Evolutionary conservation across 1,140 invertebrate species (phyloP).

Genomic region (Drosophila seguyi): DNA sequence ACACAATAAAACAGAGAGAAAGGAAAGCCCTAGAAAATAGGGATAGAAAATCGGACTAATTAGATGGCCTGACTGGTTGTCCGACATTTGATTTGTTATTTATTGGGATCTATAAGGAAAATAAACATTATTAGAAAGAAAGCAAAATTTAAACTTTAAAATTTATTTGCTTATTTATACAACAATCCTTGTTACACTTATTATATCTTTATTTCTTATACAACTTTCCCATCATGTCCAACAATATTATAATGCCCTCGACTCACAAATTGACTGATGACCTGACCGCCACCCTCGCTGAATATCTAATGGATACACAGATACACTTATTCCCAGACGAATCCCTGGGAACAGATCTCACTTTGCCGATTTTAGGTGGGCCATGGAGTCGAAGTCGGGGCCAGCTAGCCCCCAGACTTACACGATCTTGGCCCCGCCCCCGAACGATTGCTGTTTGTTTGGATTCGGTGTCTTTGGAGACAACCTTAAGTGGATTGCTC

Average conservation of each 20-base stretch:
- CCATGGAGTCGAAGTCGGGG: conserved; percentile 12
- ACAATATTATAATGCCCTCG: conserved; percentile 37
- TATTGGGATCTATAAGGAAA: conserved; percentile 4
- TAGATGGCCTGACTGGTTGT: conserved; percentile 36
- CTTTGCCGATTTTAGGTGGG: conserved; percentile 64
- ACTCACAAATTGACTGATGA: conserved; percentile 72
- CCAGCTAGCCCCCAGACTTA: conserved; percentile 41
- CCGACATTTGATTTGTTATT: conserved; percentile 73
- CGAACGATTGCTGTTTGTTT: conserved; percentile 29
- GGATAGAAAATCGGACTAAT: conserved; percentile 60
- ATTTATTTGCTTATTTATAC: no score
- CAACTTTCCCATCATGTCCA: conserved; percentile 26
- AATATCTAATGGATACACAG: conserved; percentile 60
- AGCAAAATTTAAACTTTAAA: no score
- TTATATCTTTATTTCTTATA: background rate
- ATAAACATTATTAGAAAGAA: background rate
- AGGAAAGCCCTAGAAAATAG: conserved; percentile 19
- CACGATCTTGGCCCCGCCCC: conserved; percentile 69
- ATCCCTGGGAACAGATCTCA: conserved; percentile 66
- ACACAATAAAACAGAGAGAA: conserved; percentile 35
- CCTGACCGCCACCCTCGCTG: conserved; percentile 39
- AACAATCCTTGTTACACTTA: background rate
- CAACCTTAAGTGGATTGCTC: conserved; percentile 68
- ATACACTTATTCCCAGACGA: conserved; percentile 18
- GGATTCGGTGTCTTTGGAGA: conserved; percentile 47